Base-by-base conservation (phyloP, 1,140 invertebrate genomes). In the Hyphantria cunea region DNA sequence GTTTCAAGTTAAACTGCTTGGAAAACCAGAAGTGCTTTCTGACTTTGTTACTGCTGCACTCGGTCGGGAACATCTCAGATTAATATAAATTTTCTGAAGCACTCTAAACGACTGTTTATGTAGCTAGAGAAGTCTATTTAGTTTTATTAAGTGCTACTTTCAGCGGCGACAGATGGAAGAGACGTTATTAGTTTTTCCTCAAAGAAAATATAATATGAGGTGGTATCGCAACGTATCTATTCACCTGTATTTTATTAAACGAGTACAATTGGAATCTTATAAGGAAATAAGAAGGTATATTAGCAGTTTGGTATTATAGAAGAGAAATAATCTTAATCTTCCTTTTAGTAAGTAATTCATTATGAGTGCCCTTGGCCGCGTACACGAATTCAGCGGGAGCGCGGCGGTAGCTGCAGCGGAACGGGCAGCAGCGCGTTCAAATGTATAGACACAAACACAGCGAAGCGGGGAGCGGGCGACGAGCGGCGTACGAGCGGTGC, bases 161-260 rank as follows among this genome's bases (percentile, higher is more conserved):
- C 15, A 31, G 0, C 17, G 7, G 51, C 51, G 51, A 54, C 51
- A 42, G 51, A 25, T 42, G 47, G 37, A 13, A 42, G 17, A 4
- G 42, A 42, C 15, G 39, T 42, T 54, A 54, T 54, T 54, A 42
- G 39, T 42, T 54, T 42, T 42, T 25, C 39, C 39, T 12, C n/a
- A 17, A 25, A 15, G 37, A 44, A 54, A 54, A 54, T 54, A 54
- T 54, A 31, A 13, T 42, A 31, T 31, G 42, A 42, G 42, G 42
- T 17, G 42, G 42, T 17, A 41, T 54, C 13, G 17, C 17, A 17
- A 37, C 8, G 51, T 42, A 5, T 54, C 42, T 54, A 42, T 52
- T 39, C 39, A 48, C 67, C 70, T 73, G 76, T 80, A 77, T 70
- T 72, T 72, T 73, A 70, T 65, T 73, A 73, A 77, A 68, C 72